Base-by-base conservation (phyloP, 2,888 invertebrate genomes). In the Nomada ruficornis region DNA sequence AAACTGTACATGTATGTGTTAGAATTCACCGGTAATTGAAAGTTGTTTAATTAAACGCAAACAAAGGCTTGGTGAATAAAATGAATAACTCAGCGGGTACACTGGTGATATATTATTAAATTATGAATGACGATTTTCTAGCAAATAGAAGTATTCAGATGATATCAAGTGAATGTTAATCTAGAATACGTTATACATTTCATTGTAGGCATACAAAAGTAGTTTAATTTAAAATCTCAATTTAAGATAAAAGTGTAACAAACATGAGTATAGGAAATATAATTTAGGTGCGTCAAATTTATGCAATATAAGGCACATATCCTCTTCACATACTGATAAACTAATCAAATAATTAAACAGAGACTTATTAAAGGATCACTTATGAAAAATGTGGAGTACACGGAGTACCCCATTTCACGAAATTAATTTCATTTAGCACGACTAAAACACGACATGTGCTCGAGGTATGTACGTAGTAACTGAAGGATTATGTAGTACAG, bases 341-440 rank as follows among this genome's bases (percentile, higher is more conserved):
- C 15, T 36, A 52, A 62, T 54, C 18, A 23, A 26, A 29, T 47
- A 80, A 60, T 67, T 67, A n/a, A 54, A 15, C 23, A 50, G 9
- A 18, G 62, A n/a, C 29, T 29, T 29, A 36, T 5, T 42, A 26
- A n/a, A 20, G 59, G 29, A 36, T 11, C 29, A 20, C 47, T 47
- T n/a, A 47, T 11, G 10, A 1, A 44, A 69, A 74, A 64, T 64
- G 52, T n/a, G 42, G 9, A 57, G 5, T 52, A 15, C 57, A 10
- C 44, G n/a, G n/a, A 11, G 18, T 20, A 42, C 20, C 15, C 23
- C 64, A 59, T 54, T 65, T 26, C n/a, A 36, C 29, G 13, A 11
- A 52, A 52, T 50, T 70, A 70, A 79, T 75, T 57, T 44, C 4
- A 69, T 74, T 57, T n/a, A 75, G 44, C 47, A 5, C 20, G 62